Conservation (phyloP, 92 coral and sea anemone genomes). For the Zoanthus solanderi region DNA sequence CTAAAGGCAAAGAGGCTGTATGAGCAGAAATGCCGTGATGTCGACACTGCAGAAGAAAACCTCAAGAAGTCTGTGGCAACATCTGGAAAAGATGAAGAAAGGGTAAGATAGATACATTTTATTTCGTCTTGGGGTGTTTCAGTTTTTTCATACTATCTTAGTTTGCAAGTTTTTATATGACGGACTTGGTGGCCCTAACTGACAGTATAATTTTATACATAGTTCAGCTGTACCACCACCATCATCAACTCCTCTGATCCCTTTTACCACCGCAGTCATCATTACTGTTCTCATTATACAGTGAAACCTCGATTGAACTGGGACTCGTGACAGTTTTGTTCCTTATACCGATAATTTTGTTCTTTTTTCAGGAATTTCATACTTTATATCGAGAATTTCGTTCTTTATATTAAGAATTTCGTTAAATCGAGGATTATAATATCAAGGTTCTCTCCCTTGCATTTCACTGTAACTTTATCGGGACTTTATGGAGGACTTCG, state of each 20-base stretch:
- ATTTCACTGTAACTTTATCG: too few relatives aligned
- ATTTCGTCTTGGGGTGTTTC: not conserved
- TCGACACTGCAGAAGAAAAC: slow-evolving; percentile 78
- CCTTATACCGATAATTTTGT: not conserved
- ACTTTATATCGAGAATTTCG: too few relatives aligned
- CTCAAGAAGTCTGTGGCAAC: slow-evolving; percentile 79
- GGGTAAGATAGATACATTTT: slow-evolving; percentile 46
- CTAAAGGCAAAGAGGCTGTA: slow-evolving; percentile 68
- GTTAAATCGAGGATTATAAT: too few relatives aligned
- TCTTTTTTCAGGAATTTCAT: too few relatives aligned
- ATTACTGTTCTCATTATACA: not conserved
- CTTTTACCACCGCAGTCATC: not conserved
- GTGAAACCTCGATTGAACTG: not conserved
- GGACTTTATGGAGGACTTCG: too few relatives aligned
- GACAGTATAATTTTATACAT: not conserved
- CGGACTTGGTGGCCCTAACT: not conserved
- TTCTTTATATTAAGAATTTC: too few relatives aligned
- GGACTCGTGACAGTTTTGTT: not conserved
- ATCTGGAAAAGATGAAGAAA: slow-evolving; percentile 93
- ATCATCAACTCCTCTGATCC: not conserved
- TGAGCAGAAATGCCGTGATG: slow-evolving; percentile 87
- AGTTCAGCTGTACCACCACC: not conserved
- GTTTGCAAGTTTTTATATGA: not conserved
- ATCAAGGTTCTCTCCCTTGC: too few relatives aligned
- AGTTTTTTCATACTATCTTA: not conserved